phyloP scores from a whole-genome alignment of 2,113 vertebrate genomes.

The Lophochroa leadbeateri region DNA sequence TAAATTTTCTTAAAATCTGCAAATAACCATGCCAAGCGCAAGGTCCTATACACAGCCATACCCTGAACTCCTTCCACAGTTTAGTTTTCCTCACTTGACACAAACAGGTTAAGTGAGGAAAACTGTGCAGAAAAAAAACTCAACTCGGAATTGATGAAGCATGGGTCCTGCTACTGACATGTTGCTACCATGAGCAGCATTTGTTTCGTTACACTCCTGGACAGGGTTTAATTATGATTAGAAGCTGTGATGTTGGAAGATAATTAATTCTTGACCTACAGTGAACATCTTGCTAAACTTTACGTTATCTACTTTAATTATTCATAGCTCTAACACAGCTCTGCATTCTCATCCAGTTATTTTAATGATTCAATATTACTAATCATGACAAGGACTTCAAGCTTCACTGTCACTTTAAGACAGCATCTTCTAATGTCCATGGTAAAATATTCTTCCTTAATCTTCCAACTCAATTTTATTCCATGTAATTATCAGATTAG shows the following conservation, averaged over 20 bases:
- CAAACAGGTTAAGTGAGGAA: background rate
- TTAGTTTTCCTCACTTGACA: background rate
- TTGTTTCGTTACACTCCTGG: background rate
- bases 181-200: background rate
- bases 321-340: background rate
- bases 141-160: background rate
- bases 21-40: too few relatives aligned
- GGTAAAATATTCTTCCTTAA: background rate
- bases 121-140: background rate
- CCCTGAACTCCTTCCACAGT: background rate
- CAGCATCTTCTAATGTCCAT: background rate
- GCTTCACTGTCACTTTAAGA: background rate
- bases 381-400: background rate
- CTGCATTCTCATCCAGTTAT: background rate
- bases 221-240: background rate
- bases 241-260: background rate
- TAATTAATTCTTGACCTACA: slow-evolving; percentile 26
- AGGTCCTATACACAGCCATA: background rate
- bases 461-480: background rate
- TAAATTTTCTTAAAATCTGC: background rate
- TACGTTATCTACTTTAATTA: background rate
- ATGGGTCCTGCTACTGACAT: background rate
- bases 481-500: background rate
- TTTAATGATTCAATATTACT: background rate
- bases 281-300: background rate